A percentile compares a stretch with the other conserved stretches of the same genome.
These are phyloP conservation scores for Leptoteleia sp. DNA, from an alignment of 1,140 invertebrate species.

Conservation along the genomic window DNA sequence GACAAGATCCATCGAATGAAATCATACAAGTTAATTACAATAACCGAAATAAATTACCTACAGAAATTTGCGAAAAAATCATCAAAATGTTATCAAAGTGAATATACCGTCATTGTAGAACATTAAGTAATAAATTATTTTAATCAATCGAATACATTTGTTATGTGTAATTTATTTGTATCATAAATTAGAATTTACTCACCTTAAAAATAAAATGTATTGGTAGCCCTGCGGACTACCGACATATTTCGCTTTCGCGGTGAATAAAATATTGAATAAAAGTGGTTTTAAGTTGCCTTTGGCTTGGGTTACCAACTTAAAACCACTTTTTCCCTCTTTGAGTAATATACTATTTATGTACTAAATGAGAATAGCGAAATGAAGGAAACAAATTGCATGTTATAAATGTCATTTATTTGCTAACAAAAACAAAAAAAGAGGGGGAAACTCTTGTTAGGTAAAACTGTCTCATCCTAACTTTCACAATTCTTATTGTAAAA, in stretches of 20 bases:
- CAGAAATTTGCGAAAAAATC: slow-evolving; percentile 52
- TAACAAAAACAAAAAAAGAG: slow-evolving; percentile 73
- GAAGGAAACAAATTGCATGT: slow-evolving; percentile 56
- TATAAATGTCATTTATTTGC: slow-evolving; percentile 76
- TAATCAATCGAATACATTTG: not conserved
- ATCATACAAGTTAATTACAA: slow-evolving; percentile 58
- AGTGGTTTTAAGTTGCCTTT: too few relatives aligned
- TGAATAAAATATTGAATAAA: too few relatives aligned
- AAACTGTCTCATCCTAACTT: slow-evolving; percentile 64
- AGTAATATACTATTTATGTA: too few relatives aligned
- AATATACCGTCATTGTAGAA: not conserved
- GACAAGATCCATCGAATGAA: slow-evolving; percentile 39
- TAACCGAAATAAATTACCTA: slow-evolving; percentile 64
- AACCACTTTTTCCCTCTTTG: too few relatives aligned
- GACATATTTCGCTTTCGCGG: too few relatives aligned
- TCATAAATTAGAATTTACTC: too few relatives aligned
- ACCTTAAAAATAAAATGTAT: too few relatives aligned
- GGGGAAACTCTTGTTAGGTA: slow-evolving; percentile 68
- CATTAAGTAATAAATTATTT: not conserved
- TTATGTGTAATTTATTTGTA: too few relatives aligned
- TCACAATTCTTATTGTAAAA: slow-evolving; percentile 71
- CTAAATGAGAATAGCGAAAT: slow-evolving; percentile 9
- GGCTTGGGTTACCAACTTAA: too few relatives aligned
- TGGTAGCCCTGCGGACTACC: too few relatives aligned
- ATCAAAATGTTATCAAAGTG: not conserved